phyloP scores from a whole-genome alignment of 2,888 invertebrate genomes.

The Acrobasis suavella region DNA sequence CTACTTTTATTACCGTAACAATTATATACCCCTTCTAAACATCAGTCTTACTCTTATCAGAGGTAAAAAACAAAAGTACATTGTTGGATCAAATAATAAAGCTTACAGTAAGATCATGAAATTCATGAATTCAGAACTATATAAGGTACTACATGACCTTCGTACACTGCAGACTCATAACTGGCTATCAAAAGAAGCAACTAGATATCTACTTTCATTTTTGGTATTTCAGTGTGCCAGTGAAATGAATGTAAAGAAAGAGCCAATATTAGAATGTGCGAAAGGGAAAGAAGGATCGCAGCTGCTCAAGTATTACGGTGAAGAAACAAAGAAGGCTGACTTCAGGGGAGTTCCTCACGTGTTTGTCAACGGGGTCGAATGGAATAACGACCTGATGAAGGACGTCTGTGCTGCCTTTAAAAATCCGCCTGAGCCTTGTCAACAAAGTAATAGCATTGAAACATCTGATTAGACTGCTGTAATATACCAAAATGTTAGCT shows the following conservation, averaged over 20 bases:
- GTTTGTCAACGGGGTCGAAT: conserved; percentile 35
- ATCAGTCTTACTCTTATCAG: too few species aligned
- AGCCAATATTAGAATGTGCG: conserved; percentile 36
- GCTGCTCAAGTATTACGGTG: conserved; percentile 29
- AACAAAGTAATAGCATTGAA: background rate
- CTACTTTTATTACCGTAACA: too few species aligned
- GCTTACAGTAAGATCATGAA: too few species aligned
- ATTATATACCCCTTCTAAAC: too few species aligned
- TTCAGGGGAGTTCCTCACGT: conserved; percentile 32
- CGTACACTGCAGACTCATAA: too few species aligned
- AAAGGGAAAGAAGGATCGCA: conserved; percentile 31
- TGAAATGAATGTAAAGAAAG: conserved; percentile 28
- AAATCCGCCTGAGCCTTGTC: conserved; percentile 31
- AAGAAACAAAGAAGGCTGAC: conserved; percentile 27
- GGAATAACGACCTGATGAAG: conserved; percentile 29
- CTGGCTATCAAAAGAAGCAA: too few species aligned
- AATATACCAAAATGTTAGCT: too few species aligned
- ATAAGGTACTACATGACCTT: too few species aligned
- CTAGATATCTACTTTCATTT: too few species aligned
- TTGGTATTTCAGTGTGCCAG: conserved; percentile 38
- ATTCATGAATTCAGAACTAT: too few species aligned
- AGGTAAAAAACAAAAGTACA: too few species aligned
- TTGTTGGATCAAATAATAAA: too few species aligned
- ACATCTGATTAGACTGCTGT: background rate
- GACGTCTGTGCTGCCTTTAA: conserved; percentile 36